Base-by-base conservation (phyloP, 2,888 invertebrate species). In the Xestoiulus laeticollis region DNA sequence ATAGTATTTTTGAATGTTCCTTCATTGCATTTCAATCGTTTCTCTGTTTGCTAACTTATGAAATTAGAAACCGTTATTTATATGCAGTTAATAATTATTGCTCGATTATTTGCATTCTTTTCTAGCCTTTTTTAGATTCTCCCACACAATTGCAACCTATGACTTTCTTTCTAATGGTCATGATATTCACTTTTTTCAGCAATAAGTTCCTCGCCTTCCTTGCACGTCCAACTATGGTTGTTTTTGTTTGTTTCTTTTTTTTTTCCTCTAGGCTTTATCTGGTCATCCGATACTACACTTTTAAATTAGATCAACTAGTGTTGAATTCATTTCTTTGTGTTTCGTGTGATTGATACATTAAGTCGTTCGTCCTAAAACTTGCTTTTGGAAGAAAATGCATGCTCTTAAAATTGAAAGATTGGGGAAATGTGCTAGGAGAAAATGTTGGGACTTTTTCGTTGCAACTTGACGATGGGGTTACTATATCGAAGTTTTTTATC, bases 171-270 rank as follows among this genome's bases (percentile, higher is more conserved):
- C 48, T 32, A 48, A 33, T 86, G 53, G 44, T 33, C 12, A 86
- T 22, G 48, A 53, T 86, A 33, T 44, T 86, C 48, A 44, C 44
- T 44, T 86, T 86, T 86, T 86, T 33, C 26, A 48, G 26, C 26
- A 26, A 44, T 86, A 32, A 53, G 86, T 86, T 22, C 32, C 48
- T 86, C 48, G 84, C 85, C 87, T 87, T 38, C 84, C 84, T 87
- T 83, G 68, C 68, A 68, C 68, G 68, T 68, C 68, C 68, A 68
- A 26, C 68, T 68, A 26, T 68, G 68, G 68, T 68, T 68, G 68
- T 68, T 68, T 68, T 26, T n/a, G 68, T 68, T 68, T 38, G 68
- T 68, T 68, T 68, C 22, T 68, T n/a, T 68, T 68, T 68, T 68
- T 68, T 59, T 16, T 59, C 59, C 68, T 68, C 68, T 68, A 68